Base-by-base conservation (phyloP, 37 sponge, comb jelly and placozoan species). In the Cliona cf. orientalis region DNA sequence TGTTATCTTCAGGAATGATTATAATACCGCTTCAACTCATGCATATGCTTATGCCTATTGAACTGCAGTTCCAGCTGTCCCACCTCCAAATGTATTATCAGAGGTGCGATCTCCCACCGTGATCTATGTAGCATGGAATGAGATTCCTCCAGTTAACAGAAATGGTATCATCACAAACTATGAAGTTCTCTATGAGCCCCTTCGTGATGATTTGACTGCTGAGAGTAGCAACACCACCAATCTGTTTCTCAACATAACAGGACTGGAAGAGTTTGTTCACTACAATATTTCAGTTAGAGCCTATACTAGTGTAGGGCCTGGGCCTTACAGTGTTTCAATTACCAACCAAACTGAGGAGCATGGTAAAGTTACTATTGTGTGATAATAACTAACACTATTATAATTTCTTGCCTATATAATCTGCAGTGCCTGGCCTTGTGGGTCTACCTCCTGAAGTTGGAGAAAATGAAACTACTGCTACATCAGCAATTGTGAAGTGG, bases 121-220 rank as follows among this genome's bases (percentile, higher is more conserved):
- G 23, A 79, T 86, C 35, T 9, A 43, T 19, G 66, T 78, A 33
- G 38, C 42, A 1, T 78, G 78, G 74, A 74, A 70, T 1, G 46
- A 40, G 1, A 39, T 72, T 11, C 65, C 63, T 33, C 49, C 31
- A 5, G 28, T 53, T 35, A 56, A 70, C n/a, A 53, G 53, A 39
- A 78, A 78, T 79, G 87, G 87, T 2, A 58, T 42, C 21, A 86
- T 86, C 42, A 70, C 44, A 17, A 49, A 3, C 0, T 86, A 86
- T 71, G 80, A 68, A 42, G 61, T 86, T 38, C 41, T 31, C 4
- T 80, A 59, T 61, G 74, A 23, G 2, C 75, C 58, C 34, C 62
- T 76, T n/a, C n/a, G n/a, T n/a, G n/a, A n/a, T n/a, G n/a, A n/a
- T n/a, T n/a, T n/a, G n/a, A n/a, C n/a, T n/a, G n/a, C n/a, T n/a